Conservation (phyloP, 2,113 vertebrate genomes). For the Austrofundulus limnaeus region DNA sequence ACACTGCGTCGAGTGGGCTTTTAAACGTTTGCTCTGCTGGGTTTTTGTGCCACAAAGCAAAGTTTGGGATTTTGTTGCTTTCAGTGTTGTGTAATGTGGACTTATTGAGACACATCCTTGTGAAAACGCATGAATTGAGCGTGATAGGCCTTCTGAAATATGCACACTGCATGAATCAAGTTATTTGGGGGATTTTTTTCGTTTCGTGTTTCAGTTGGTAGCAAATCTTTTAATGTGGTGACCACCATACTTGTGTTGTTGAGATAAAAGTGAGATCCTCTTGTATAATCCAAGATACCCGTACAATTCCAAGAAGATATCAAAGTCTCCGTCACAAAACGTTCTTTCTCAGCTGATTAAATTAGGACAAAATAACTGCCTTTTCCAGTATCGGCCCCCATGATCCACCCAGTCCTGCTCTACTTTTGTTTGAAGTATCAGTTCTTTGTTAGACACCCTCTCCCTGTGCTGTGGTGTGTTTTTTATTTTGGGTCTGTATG, state of each 20-base stretch:
- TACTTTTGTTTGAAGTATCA: slow-evolving; percentile 15
- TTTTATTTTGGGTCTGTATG: slow-evolving; percentile 22
- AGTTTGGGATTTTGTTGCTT: not conserved
- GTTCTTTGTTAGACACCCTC: slow-evolving; percentile 25
- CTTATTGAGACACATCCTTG: not conserved
- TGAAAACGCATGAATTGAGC: slow-evolving; percentile 1
- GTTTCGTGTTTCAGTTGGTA: not conserved
- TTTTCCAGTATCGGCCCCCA: not conserved
- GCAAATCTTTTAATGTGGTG: not conserved
- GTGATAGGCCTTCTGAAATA: not conserved
- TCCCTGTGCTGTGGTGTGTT: slow-evolving; percentile 14
- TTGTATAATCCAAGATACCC: slow-evolving; percentile 12
- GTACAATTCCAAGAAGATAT: not conserved
- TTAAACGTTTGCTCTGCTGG: no score
- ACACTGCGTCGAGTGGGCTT: no score
- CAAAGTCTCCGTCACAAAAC: not conserved
- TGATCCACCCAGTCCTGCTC: not conserved
- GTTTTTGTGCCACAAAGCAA: not conserved
- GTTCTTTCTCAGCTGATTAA: slow-evolving; percentile 9
- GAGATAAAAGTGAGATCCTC: not conserved
- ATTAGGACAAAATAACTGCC: not conserved
- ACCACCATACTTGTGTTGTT: not conserved
- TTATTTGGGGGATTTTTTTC: not conserved
- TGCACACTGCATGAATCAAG: not conserved
- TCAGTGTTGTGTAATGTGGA: not conserved